Evolutionary conservation across 2,888 invertebrate species (phyloP).

Genomic region (Leptinotarsa juncta): DNA sequence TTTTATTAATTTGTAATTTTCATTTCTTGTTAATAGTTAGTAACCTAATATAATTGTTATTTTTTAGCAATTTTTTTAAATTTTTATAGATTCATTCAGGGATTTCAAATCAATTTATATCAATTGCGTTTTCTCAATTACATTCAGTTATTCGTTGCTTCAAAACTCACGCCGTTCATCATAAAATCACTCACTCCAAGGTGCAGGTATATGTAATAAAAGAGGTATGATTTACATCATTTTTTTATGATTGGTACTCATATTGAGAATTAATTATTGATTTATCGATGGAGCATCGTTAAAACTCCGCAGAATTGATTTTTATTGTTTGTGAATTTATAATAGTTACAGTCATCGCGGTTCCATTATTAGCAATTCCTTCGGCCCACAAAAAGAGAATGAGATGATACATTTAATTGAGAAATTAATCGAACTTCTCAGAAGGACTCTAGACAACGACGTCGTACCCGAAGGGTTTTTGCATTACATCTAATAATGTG

Average conservation of each 20-base stretch:
- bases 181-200: neutral
- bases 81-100: no score
- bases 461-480: neutral
- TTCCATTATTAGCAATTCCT: neutral
- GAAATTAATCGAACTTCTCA: conserved; percentile 12
- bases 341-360: conserved; percentile 7
- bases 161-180: neutral
- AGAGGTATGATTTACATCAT: conserved; percentile 3
- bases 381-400: conserved; percentile 8
- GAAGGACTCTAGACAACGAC: neutral
- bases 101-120: neutral
- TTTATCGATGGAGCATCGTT: conserved; percentile 21
- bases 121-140: neutral
- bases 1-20: no score
- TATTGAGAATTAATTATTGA: conserved; percentile 25
- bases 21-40: no score
- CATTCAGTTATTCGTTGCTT: neutral
- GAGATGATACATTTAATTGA: neutral
- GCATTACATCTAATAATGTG: no score
- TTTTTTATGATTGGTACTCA: conserved; percentile 15
- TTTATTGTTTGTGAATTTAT: conserved; percentile 15
- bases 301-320: conserved; percentile 12
- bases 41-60: no score
- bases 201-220: neutral
- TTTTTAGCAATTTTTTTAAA: no score